These are phyloP conservation scores for Machaerirhynchus nigripectus DNA, from an alignment of 2,113 vertebrate species.

Conservation along the genomic window DNA sequence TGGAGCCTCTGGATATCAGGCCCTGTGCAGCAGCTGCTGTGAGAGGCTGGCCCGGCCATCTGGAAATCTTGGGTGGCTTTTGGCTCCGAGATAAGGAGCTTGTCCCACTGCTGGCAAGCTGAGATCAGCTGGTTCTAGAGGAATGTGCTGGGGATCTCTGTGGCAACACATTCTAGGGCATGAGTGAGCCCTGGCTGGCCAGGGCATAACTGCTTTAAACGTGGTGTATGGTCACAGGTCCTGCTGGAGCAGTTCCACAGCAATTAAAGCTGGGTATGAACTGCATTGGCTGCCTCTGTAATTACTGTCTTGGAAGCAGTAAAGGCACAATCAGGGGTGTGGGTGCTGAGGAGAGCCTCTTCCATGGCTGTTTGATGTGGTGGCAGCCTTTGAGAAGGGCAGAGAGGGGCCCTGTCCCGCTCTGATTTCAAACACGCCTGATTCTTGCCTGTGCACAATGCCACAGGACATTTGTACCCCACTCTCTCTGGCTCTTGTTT, in stretches of 20 bases:
- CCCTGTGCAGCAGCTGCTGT: not conserved
- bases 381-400: not conserved
- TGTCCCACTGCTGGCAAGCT: not conserved
- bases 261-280: slow-evolving; percentile 42
- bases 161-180: not conserved
- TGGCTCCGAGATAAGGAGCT: not conserved
- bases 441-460: not conserved
- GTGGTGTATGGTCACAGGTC: not conserved
- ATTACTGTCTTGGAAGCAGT: slow-evolving; percentile 49
- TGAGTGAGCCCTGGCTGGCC: not conserved
- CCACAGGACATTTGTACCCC: not conserved
- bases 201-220: not conserved
- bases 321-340: slow-evolving; percentile 42
- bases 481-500: not conserved
- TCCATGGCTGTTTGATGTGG: not conserved
- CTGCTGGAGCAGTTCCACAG: slow-evolving; percentile 54
- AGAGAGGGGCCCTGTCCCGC: not conserved
- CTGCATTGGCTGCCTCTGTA: slow-evolving; percentile 32
- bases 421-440: not conserved
- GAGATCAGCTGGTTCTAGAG: not conserved
- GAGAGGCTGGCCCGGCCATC: not conserved
- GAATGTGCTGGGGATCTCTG: not conserved
- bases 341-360: not conserved
- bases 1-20: not conserved
- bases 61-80: not conserved